A percentile compares a stretch with the other conserved stretches of the same genome.
phyloP scores from a whole-genome alignment of 53 echinoderm and acorn worm genomes.

The Paracentrotus lividus region DNA sequence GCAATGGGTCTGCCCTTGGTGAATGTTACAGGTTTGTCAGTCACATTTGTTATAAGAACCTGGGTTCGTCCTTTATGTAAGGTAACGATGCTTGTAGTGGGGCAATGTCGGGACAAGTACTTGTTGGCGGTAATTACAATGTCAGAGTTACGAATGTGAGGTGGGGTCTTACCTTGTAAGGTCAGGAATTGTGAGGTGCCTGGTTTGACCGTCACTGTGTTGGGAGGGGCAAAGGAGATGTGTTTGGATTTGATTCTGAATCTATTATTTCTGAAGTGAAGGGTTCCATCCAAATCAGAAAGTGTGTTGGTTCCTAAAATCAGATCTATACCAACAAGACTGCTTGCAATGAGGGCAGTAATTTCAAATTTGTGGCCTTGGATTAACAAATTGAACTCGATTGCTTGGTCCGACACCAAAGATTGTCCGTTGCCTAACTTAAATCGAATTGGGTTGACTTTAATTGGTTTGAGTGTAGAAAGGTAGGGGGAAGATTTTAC shows the following conservation, averaged over 20 bases:
- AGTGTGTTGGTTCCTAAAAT: slow-evolving; percentile 61
- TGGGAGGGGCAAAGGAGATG: slow-evolving; percentile 42
- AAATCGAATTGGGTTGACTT: not conserved
- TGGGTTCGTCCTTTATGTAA: slow-evolving; percentile 17
- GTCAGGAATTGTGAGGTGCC: slow-evolving; percentile 7
- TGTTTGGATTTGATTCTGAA: slow-evolving; percentile 37
- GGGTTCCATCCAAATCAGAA: slow-evolving; percentile 54
- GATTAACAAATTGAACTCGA: not conserved
- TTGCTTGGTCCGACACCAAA: not conserved
- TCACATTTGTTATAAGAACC: not conserved
- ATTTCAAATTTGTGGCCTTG: slow-evolving; percentile 43
- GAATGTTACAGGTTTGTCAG: slow-evolving; percentile 29
- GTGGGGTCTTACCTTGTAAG: slow-evolving; percentile 30
- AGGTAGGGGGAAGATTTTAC: slow-evolving; percentile 41
- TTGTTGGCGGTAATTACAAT: slow-evolving; percentile 2
- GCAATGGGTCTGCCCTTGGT: slow-evolving; percentile 49
- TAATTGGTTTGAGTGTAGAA: not conserved
- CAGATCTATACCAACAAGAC: slow-evolving; percentile 53
- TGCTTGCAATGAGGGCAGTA: slow-evolving; percentile 12
- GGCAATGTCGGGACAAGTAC: slow-evolving; percentile 31
- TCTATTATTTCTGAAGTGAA: slow-evolving; percentile 34
- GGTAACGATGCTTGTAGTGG: slow-evolving; percentile 42
- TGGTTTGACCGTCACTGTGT: slow-evolving; percentile 16
- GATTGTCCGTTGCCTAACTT: slow-evolving; percentile 43
- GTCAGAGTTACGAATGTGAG: slow-evolving; percentile 52